Evolutionary conservation across 2,797 vertebrate species (phyloP), one percentile per base, ranked within the genome.

Genomic region (Gallirallus australis): DNA sequence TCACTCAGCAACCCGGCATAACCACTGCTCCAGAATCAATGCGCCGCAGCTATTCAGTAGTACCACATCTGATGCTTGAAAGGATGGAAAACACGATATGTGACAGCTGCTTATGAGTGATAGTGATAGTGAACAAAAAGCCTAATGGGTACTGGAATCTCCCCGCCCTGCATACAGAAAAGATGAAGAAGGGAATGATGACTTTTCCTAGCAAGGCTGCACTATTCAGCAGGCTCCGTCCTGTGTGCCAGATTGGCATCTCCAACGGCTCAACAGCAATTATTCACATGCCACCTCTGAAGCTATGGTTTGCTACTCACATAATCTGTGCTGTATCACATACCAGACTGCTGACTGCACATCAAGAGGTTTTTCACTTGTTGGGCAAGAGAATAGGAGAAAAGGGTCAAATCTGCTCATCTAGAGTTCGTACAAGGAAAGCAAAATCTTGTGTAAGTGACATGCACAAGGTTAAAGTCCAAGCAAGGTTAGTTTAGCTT

Each of bases 21-120:
- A 85, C 45, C 30, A 33, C 61, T 1, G 8, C 76, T 97, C 81
- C 82, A 75, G 84, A 93, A 90, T 92, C 95, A 80, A 89, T 66
- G 71, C 0, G 2, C 69, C 37, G 61, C 91, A 59, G 89, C 71
- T 82, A 60, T 72, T 92, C 68, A 65, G 82, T 27, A 56, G 77
- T 89, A 68, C 75, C 27, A 35, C 73, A 73, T 82, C 73, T 52
- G 96, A 79, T 75, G 92, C 91, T 85, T 75, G 84, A 93, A 84
- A 93, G 93, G 79, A 70, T 35, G 94, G 77, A 85, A 95, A 95
- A 84, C 88, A 68, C 2, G 8, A 68, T 40, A 73, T 59, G 76
- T 90, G 97, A 93, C 90, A 93, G 89, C 79, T 92, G 92, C 94
- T 85, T 93, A 70, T 75, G 92, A 95, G 84, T 35, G 71, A 86